phyloP scores from a whole-genome alignment of 2,113 vertebrate genomes.

The Cyphomyrus discorhynchus region DNA sequence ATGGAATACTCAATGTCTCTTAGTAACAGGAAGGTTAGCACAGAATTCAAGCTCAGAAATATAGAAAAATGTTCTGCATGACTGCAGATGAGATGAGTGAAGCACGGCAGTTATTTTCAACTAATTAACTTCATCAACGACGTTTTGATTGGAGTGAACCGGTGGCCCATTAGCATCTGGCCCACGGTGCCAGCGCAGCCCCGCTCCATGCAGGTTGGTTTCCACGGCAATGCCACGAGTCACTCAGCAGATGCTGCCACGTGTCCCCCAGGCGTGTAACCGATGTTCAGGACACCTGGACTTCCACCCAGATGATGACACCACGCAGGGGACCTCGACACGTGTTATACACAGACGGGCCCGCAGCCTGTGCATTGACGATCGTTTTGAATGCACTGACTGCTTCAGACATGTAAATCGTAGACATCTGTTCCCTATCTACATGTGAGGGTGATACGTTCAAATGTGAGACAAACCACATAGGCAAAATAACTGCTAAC shows the following conservation, averaged over 20 bases:
- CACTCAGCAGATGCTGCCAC: slow-evolving; percentile 60
- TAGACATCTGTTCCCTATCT: neutral
- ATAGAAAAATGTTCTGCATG: neutral
- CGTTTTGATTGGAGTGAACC: neutral
- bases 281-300: slow-evolving; percentile 69
- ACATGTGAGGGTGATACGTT: neutral
- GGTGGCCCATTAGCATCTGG: slow-evolving; percentile 14
- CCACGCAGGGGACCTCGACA: slow-evolving; percentile 17
- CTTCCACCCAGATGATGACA: slow-evolving; percentile 33
- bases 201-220: slow-evolving; percentile 13
- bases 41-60: neutral
- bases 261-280: slow-evolving; percentile 49
- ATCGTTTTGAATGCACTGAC: neutral
- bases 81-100: neutral
- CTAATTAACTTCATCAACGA: slow-evolving; percentile 23
- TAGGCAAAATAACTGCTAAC: neutral
- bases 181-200: slow-evolving; percentile 16
- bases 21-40: neutral
- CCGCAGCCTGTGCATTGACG: neutral
- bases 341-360: slow-evolving; percentile 8
- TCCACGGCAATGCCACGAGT: slow-evolving; percentile 23
- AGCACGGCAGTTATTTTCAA: slow-evolving; percentile 14
- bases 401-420: neutral
- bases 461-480: neutral
- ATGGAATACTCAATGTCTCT: neutral